Conservation (phyloP, 1,140 invertebrate species). For the Bombus waltoni region DNA sequence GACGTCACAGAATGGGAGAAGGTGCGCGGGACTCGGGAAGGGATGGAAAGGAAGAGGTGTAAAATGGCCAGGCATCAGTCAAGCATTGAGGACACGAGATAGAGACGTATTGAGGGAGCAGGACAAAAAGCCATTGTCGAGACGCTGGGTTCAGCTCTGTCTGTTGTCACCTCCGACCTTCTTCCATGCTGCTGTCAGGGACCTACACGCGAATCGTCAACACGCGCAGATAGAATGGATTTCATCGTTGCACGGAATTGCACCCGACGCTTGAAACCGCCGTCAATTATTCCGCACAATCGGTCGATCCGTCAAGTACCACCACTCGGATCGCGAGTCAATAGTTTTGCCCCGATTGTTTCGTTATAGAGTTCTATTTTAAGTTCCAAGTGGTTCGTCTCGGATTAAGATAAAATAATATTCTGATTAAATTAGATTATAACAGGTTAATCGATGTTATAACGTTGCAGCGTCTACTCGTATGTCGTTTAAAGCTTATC, state of each 20-base stretch:
- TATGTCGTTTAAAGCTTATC: not conserved
- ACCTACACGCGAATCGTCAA: constrained; percentile 36
- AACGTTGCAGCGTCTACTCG: not conserved
- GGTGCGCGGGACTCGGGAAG: not conserved
- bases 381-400: not conserved
- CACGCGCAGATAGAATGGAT: constrained; percentile 33
- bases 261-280: constrained; percentile 43
- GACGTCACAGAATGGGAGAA: constrained; percentile 32
- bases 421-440: not conserved
- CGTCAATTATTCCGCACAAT: constrained; percentile 57
- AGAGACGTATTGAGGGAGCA: constrained; percentile 75
- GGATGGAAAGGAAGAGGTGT: constrained; percentile 58
- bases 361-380: not conserved
- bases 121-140: constrained; percentile 77
- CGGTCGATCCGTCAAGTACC: constrained; percentile 38
- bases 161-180: constrained; percentile 61
- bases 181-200: constrained; percentile 46
- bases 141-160: constrained; percentile 33
- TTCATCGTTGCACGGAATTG: constrained; percentile 45
- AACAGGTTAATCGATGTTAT: not conserved
- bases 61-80: constrained; percentile 76
- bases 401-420: not conserved
- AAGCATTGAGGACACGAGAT: constrained; percentile 75
- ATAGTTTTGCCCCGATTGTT: not conserved
- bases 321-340: not conserved